These are phyloP conservation scores for Drepana arcuata DNA, from an alignment of 1,140 invertebrate genomes.

Conservation along the genomic window DNA sequence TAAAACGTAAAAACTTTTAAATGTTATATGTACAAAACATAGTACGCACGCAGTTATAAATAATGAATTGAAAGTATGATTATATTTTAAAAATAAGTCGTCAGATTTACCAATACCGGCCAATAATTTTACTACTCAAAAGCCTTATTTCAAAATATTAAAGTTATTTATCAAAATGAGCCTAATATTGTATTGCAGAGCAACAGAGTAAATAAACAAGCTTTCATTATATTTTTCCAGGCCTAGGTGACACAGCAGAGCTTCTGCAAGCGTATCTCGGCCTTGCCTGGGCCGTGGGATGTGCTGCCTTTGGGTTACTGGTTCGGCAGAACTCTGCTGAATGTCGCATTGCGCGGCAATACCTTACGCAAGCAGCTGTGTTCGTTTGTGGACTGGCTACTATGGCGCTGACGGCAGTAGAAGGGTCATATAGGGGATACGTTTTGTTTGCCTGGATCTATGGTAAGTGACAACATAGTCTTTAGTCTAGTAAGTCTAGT, in stretches of 20 bases:
- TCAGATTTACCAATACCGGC: too few species aligned
- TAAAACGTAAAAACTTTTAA: too few species aligned
- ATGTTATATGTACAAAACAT: too few species aligned
- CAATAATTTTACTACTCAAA: too few species aligned
- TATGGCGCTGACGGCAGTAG: slow-evolving; percentile 85
- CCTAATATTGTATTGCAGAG: too few species aligned
- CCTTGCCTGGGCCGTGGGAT: slow-evolving; percentile 86
- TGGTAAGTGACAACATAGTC: slow-evolving; percentile 60
- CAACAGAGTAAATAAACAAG: too few species aligned
- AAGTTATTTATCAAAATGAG: too few species aligned
- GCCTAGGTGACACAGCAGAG: slow-evolving; percentile 77
- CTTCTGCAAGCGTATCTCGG: slow-evolving; percentile 86
- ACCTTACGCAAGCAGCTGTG: slow-evolving; percentile 83
- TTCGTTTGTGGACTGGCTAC: slow-evolving; percentile 87
- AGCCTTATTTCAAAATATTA: too few species aligned
- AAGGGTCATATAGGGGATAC: slow-evolving; percentile 83
- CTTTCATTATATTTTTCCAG: slow-evolving; percentile 25
- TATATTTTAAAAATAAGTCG: too few species aligned
- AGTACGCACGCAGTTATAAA: too few species aligned
- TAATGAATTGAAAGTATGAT: too few species aligned
- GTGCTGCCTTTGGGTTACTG: slow-evolving; percentile 84
- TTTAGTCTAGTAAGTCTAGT: too few species aligned
- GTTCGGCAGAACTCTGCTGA: slow-evolving; percentile 87
- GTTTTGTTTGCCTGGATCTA: slow-evolving; percentile 90
- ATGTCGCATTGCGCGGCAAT: slow-evolving; percentile 88